Percentiles rank a stretch among this genome's conserved stretches.
phyloP scores from a whole-genome alignment of 2,888 invertebrate genomes.

The Ceratothoa steindachneri region DNA sequence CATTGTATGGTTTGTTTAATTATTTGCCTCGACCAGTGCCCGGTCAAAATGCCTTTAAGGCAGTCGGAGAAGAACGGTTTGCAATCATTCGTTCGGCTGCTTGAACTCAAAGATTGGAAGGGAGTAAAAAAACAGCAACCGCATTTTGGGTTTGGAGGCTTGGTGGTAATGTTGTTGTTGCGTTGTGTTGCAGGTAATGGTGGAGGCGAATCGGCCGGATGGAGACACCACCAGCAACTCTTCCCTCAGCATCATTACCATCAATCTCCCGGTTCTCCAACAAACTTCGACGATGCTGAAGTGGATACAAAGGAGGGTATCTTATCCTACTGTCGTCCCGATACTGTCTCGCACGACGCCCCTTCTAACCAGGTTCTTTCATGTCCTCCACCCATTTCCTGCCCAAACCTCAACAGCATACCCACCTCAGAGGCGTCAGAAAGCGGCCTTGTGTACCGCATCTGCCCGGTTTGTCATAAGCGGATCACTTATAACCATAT shows the following conservation, averaged over 20 bases:
- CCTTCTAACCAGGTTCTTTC: not conserved
- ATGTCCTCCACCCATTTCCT: not conserved
- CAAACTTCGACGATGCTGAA: not conserved
- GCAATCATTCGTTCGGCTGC: too few relatives aligned
- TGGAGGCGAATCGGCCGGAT: constrained; percentile 6
- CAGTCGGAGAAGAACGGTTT: too few relatives aligned
- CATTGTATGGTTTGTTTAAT: too few relatives aligned
- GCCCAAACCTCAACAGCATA: not conserved
- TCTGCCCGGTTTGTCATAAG: constrained; percentile 44
- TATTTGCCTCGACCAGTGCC: too few relatives aligned
- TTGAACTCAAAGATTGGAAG: too few relatives aligned
- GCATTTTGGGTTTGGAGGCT: not conserved
- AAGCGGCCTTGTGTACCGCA: constrained; percentile 39
- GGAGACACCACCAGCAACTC: not conserved
- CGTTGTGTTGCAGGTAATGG: constrained; percentile 8
- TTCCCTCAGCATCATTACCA: not conserved
- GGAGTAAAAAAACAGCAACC: too few relatives aligned
- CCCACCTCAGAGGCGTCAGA: constrained; percentile 20
- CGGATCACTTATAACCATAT: constrained; percentile 45
- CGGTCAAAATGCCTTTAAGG: too few relatives aligned
- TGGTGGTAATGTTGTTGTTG: not conserved
- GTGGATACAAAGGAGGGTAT: not conserved
- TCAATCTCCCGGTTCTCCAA: not conserved
- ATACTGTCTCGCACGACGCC: not conserved
- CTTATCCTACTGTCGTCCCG: not conserved